Percentiles rank a stretch among this genome's conserved stretches.
Evolutionary conservation across 1,140 invertebrate genomes (phyloP).

Genomic region (Platorchestia sp.): DNA sequence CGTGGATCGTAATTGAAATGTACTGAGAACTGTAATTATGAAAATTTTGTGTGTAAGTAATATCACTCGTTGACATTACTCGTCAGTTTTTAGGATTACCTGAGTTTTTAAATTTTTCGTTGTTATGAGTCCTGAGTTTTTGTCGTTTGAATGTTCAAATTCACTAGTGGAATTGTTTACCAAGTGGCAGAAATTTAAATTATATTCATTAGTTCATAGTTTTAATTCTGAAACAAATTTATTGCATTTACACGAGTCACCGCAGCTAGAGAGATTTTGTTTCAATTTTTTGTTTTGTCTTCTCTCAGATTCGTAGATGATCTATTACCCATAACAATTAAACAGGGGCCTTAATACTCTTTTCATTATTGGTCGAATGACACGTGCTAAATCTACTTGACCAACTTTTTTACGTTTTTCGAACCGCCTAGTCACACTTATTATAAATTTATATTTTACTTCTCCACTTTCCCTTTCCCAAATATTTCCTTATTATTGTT

Average conservation of each 20-base stretch:
- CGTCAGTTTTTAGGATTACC: neutral
- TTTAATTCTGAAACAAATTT: neutral
- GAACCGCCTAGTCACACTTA: no score
- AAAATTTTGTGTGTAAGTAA: neutral
- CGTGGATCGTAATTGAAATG: neutral
- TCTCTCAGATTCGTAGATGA: neutral
- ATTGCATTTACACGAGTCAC: neutral
- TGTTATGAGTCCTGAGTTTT: neutral
- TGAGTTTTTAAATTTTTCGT: neutral
- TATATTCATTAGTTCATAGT: neutral
- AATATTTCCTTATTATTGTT: no score
- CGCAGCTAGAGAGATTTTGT: neutral
- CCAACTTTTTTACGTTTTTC: no score
- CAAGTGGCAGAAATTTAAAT: neutral
- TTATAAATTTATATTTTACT: no score
- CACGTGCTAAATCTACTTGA: no score
- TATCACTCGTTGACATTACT: neutral
- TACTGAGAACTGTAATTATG: neutral
- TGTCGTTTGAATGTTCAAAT: neutral
- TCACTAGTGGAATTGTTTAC: neutral
- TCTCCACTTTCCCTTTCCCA: no score
- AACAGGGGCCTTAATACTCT: no score
- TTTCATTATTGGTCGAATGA: no score
- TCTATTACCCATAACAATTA: no score
- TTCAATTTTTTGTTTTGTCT: neutral